Conservation (phyloP, 2,113 vertebrate genomes). For the Etheostoma cragini region DNA sequence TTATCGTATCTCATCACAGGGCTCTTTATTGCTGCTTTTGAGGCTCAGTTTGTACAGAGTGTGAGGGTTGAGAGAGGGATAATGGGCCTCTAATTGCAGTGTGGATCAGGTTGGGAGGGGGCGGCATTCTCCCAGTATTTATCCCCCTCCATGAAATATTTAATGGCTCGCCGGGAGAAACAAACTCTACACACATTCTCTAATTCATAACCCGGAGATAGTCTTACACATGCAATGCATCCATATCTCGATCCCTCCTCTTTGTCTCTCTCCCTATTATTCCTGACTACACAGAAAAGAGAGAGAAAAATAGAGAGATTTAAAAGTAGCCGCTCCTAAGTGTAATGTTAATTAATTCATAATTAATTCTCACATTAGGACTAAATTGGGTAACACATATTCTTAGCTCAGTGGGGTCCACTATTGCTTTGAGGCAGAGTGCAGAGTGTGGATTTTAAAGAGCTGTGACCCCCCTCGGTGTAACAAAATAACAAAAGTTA, state of each 20-base stretch:
- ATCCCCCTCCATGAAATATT: conserved; percentile 85
- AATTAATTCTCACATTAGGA: conserved; percentile 80
- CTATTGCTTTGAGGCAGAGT: conserved; percentile 67
- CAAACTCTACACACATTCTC: conserved; percentile 77
- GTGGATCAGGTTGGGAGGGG: conserved; percentile 70
- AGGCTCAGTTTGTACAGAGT: conserved; percentile 73
- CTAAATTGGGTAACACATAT: conserved; percentile 69
- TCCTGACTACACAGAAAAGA: conserved; percentile 64
- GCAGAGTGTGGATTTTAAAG: conserved; percentile 58
- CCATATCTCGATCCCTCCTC: conserved; percentile 63
- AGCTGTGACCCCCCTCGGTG: conserved; percentile 57
- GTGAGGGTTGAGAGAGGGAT: conserved; percentile 70
- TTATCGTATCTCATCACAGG: conserved; percentile 77
- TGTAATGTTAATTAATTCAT: conserved; percentile 80
- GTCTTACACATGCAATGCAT: conserved; percentile 59
- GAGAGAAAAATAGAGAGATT: conserved; percentile 22
- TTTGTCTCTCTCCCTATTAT: conserved; percentile 66
- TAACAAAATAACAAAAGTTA: conserved; percentile 58
- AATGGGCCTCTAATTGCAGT: conserved; percentile 81
- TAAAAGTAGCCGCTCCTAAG: conserved; percentile 70
- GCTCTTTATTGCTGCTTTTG: conserved; percentile 73
- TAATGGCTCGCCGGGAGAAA: conserved; percentile 80
- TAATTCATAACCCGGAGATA: conserved; percentile 81
- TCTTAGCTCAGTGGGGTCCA: conserved; percentile 72
- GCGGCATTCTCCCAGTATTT: conserved; percentile 73